Evolutionary conservation across 2,888 invertebrate genomes (phyloP).

Genomic region (Meteorus colon): DNA sequence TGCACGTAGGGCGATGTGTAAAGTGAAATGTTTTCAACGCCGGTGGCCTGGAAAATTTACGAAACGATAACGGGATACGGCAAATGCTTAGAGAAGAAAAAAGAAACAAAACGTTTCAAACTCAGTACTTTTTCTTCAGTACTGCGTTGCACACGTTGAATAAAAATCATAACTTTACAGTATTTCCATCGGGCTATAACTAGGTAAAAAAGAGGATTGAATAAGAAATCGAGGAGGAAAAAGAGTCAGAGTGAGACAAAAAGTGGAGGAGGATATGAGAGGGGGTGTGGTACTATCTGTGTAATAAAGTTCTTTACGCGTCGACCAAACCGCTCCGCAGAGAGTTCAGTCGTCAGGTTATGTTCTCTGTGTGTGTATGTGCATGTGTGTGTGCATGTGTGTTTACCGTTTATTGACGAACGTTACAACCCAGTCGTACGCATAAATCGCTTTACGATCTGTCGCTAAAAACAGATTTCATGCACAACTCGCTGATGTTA

Average conservation of each 20-base stretch:
- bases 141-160: constrained; percentile 18
- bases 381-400: constrained; percentile 13
- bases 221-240: constrained; percentile 45
- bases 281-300: constrained; percentile 55
- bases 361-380: constrained; percentile 52
- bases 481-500: constrained; percentile 62
- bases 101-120: constrained; percentile 30
- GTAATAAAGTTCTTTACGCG: constrained; percentile 71
- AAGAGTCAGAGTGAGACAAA: constrained; percentile 8
- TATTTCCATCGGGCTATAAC: constrained; percentile 70
- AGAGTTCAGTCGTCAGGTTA: constrained; percentile 45
- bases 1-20: constrained; percentile 17
- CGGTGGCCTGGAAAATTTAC: constrained; percentile 42
- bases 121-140: constrained; percentile 29
- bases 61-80: constrained; percentile 39
- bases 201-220: constrained; percentile 60
- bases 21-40: constrained; percentile 23
- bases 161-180: constrained; percentile 58
- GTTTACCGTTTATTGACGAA: constrained; percentile 69
- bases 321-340: constrained; percentile 62
- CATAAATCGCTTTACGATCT: constrained; percentile 73
- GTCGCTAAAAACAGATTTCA: constrained; percentile 72
- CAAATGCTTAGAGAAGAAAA: constrained; percentile 29
- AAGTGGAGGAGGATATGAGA: constrained; percentile 25
- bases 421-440: constrained; percentile 68